Conservation (phyloP, 2,797 vertebrate genomes). For the Triplophysa yarkandensis region DNA sequence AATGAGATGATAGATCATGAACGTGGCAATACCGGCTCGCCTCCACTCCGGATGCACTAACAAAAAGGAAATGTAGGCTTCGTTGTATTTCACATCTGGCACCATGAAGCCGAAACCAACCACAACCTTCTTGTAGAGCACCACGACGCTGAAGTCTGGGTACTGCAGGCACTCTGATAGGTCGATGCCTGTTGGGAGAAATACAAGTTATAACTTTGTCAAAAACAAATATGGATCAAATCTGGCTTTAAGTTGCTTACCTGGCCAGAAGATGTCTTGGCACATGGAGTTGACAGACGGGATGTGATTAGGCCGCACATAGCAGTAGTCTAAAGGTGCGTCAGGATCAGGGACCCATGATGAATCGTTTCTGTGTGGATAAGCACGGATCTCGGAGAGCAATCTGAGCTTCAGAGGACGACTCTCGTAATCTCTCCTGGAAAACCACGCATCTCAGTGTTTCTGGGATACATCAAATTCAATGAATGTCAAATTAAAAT, state of each 20-base stretch:
- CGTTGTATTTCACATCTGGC: slow-evolving; percentile 95
- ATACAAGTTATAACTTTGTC: no score
- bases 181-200: slow-evolving; percentile 84
- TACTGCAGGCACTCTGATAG: slow-evolving; percentile 96
- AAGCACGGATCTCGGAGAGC: slow-evolving; percentile 84
- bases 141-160: slow-evolving; percentile 96
- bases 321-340: slow-evolving; percentile 93
- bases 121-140: slow-evolving; percentile 94
- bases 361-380: slow-evolving; percentile 77
- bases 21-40: slow-evolving; percentile 91
- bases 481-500: neutral
- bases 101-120: slow-evolving; percentile 98
- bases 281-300: slow-evolving; percentile 96
- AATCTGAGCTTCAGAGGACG: slow-evolving; percentile 86
- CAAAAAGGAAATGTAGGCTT: slow-evolving; percentile 97
- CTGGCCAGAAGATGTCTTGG: slow-evolving; percentile 96
- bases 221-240: neutral
- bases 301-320: slow-evolving; percentile 92
- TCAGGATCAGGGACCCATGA: slow-evolving; percentile 82
- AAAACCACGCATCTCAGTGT: no score
- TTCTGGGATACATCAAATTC: no score
- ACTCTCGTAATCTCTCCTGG: slow-evolving; percentile 91
- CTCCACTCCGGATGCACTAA: slow-evolving; percentile 97
- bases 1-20: slow-evolving; percentile 98
- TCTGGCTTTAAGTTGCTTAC: slow-evolving; percentile 66